A percentile compares a stretch with the other conserved stretches of the same genome.
Conservation (phyloP, 2,113 vertebrate species). For the Salvelinus fontinalis region DNA sequence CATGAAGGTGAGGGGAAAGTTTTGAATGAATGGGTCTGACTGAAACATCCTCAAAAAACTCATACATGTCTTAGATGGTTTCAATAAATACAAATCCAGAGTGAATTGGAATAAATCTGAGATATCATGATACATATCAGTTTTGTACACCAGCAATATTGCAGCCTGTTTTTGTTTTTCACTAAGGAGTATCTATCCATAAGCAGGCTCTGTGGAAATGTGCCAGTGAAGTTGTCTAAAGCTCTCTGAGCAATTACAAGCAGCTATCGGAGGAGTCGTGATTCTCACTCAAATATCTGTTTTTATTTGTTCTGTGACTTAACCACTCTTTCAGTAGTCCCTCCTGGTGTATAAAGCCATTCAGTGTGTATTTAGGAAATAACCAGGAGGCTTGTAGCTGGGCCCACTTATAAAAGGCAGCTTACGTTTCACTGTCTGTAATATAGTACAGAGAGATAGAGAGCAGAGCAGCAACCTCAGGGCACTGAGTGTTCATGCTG, state of each 20-base stretch:
- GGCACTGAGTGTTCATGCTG: slow-evolving; percentile 45
- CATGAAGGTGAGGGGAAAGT: too few relatives aligned
- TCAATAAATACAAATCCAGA: background rate
- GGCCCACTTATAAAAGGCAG: slow-evolving; percentile 66
- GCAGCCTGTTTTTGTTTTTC: background rate
- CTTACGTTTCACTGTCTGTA: slow-evolving; percentile 66
- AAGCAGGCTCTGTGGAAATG: background rate
- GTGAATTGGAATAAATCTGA: background rate
- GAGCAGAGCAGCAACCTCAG: slow-evolving; percentile 10
- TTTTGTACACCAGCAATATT: background rate
- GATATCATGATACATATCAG: background rate
- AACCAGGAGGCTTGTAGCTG: slow-evolving; percentile 58
- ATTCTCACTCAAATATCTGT: slow-evolving; percentile 47
- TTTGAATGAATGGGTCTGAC: too few relatives aligned
- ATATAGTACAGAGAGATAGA: slow-evolving; percentile 55
- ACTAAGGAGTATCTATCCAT: background rate
- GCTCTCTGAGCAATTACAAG: slow-evolving; percentile 39
- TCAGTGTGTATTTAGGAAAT: slow-evolving; percentile 41
- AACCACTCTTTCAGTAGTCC: slow-evolving; percentile 42
- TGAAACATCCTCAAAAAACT: too few relatives aligned
- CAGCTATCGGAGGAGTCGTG: slow-evolving; percentile 41
- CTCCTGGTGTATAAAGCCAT: slow-evolving; percentile 47
- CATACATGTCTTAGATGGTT: background rate
- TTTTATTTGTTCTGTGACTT: slow-evolving; percentile 63
- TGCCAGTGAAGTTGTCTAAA: background rate